phyloP scores from a whole-genome alignment of 2,797 vertebrate genomes.

The Protonibea diacanthus region DNA sequence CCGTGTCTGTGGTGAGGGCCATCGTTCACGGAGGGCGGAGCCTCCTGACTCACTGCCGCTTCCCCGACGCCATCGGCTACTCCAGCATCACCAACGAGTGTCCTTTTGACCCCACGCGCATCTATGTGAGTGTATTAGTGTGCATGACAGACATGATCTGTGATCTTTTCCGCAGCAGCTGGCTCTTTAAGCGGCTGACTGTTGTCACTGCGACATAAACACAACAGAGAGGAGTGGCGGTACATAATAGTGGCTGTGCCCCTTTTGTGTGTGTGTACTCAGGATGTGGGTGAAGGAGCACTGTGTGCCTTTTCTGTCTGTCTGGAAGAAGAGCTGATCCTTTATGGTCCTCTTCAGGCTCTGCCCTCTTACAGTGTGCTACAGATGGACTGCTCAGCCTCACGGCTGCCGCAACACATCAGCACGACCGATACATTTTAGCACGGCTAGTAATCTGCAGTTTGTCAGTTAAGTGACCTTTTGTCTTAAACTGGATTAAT shows the following conservation, averaged over 20 bases:
- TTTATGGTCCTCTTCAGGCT: conserved; percentile 46
- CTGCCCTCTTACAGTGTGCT: conserved; percentile 30
- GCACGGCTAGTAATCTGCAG: conserved; percentile 14
- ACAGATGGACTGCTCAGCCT: conserved; percentile 49
- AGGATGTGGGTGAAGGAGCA: conserved; percentile 6
- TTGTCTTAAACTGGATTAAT: conserved; percentile 41
- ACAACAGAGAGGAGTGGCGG: background rate
- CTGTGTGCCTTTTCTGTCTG: conserved; percentile 24
- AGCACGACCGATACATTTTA: conserved; percentile 42
- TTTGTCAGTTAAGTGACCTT: conserved; percentile 49
- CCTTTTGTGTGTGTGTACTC: background rate
- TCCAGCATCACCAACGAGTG: conserved; percentile 86
- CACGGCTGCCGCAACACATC: conserved; percentile 44
- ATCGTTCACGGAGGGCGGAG: conserved; percentile 85
- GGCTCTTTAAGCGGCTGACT: conserved; percentile 35
- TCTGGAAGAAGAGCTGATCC: conserved; percentile 61
- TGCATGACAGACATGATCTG: background rate
- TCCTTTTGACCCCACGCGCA: conserved; percentile 92
- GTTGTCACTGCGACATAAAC: background rate
- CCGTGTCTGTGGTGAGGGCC: conserved; percentile 84
- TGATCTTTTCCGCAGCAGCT: conserved; percentile 23
- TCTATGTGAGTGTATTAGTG: conserved; percentile 88
- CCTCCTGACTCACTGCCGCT: conserved; percentile 87
- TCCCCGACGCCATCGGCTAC: conserved; percentile 71
- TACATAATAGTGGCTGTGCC: background rate